Evolutionary conservation across 2,888 invertebrate genomes (phyloP).

Genomic region (Adela reaumurella): DNA sequence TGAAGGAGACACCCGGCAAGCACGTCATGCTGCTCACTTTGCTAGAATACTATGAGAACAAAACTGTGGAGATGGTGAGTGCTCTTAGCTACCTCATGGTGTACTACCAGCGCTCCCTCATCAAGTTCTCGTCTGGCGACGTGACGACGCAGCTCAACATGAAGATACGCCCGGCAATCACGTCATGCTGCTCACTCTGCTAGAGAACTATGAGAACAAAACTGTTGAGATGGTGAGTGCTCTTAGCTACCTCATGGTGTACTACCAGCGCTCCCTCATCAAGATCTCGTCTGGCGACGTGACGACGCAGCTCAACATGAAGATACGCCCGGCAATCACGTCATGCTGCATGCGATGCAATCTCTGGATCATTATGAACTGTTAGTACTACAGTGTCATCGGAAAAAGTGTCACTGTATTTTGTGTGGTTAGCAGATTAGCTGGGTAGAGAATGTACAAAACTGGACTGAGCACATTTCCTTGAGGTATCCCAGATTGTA

Average conservation of each 20-base stretch:
- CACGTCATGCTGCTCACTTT: constrained; percentile 80
- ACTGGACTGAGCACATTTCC: too few species aligned
- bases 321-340: constrained; percentile 66
- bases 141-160: constrained; percentile 56
- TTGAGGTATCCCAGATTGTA: too few species aligned
- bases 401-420: too few species aligned
- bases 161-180: constrained; percentile 66
- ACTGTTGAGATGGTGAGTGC: constrained; percentile 75
- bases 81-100: constrained; percentile 68
- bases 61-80: constrained; percentile 77
- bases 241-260: constrained; percentile 70
- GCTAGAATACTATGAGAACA: constrained; percentile 81
- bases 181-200: constrained; percentile 76
- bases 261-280: constrained; percentile 79
- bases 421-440: too few species aligned
- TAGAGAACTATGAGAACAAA: constrained; percentile 83
- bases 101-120: constrained; percentile 77
- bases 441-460: too few species aligned
- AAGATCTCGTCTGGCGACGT: constrained; percentile 67
- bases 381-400: too few species aligned
- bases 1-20: constrained; percentile 63
- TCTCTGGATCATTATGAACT: too few species aligned
- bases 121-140: constrained; percentile 68
- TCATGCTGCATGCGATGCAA: constrained; percentile 77
- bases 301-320: constrained; percentile 55